A percentile compares a stretch with the other conserved stretches of the same genome.
These are phyloP conservation scores for Hemicordylus capensis DNA, from an alignment of 2,113 vertebrate species.

Conservation along the genomic window DNA sequence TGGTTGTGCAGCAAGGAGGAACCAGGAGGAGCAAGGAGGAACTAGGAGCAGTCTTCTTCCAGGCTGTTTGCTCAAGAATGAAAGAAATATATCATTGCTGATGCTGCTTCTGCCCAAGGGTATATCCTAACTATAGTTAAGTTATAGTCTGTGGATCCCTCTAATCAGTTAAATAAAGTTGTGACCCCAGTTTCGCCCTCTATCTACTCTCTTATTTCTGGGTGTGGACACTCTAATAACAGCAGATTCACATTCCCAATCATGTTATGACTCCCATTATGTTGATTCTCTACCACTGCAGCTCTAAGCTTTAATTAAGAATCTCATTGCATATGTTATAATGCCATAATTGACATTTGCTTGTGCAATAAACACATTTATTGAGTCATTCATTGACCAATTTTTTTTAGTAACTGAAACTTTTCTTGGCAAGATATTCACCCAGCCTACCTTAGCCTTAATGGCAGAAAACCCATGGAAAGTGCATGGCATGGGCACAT, in stretches of 20 bases:
- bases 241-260: constrained; percentile 1
- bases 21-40: too few relatives aligned
- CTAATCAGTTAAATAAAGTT: too few relatives aligned
- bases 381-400: background rate
- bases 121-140: too few relatives aligned
- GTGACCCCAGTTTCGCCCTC: too few relatives aligned
- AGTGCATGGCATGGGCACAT: background rate
- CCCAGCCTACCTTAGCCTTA: background rate
- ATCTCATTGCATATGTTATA: background rate
- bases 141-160: too few relatives aligned
- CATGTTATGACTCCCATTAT: background rate
- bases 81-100: too few relatives aligned
- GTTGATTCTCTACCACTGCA: constrained; percentile 21
- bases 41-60: too few relatives aligned
- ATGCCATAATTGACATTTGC: background rate
- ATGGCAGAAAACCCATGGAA: too few relatives aligned
- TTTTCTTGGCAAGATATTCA: background rate
- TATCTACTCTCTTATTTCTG: too few relatives aligned
- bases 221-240: background rate
- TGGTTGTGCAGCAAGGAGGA: too few relatives aligned
- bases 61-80: too few relatives aligned
- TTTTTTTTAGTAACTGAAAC: background rate
- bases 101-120: too few relatives aligned
- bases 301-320: background rate
- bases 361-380: background rate